Evolutionary conservation across 2,113 vertebrate species (phyloP), one percentile per base, ranked within the genome.

Genomic region (Enhydra lutris): DNA sequence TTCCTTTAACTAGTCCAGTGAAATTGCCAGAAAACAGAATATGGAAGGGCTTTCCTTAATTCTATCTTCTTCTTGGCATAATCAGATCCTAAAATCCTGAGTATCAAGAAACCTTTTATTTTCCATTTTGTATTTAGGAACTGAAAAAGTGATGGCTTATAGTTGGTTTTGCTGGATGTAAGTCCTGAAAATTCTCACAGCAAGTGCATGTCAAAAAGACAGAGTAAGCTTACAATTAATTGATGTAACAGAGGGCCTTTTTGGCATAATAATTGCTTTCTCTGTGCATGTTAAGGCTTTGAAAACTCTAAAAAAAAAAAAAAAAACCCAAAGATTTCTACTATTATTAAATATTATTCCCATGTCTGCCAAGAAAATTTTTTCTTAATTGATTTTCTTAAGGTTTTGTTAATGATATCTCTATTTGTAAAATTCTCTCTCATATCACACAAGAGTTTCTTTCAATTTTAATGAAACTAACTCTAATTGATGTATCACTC

Each of bases 371-470:
- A 87, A 67, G 24, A 93, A 78, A 63, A 57, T 6, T 24, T 81
- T 67, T 59, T 0, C 52, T 86, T 97, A 89, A 76, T 92, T 69
- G n/a, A 95, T 92, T 95, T 97, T 97, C 6, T 61, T 87, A 92
- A 96, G 36, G 23, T 23, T 92, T 97, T 93, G 74, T 17, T 82
- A 67, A 23, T 94, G n/a, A 83, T 97, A 82, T 80, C 55, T 85
- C 1, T 97, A 52, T 89, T 90, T 97, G n/a, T 81, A 97, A 92
- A 97, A 78, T 34, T 47, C 36, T 79, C 55, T 95, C 12, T 97
- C 65, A 39, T 87, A 36, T 83, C 83, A 79, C 11, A 80, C 6
- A 87, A 74, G 45, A 8, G 18, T 82, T 94, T 97, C 82, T 89
- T 88, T 98, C 34, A 78, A 92, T 34, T 89, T 59, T 69, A 91